A percentile compares a stretch with the other conserved stretches of the same genome.
phyloP scores from a whole-genome alignment of 2,113 vertebrate genomes.

The Cynocephalus volans region DNA sequence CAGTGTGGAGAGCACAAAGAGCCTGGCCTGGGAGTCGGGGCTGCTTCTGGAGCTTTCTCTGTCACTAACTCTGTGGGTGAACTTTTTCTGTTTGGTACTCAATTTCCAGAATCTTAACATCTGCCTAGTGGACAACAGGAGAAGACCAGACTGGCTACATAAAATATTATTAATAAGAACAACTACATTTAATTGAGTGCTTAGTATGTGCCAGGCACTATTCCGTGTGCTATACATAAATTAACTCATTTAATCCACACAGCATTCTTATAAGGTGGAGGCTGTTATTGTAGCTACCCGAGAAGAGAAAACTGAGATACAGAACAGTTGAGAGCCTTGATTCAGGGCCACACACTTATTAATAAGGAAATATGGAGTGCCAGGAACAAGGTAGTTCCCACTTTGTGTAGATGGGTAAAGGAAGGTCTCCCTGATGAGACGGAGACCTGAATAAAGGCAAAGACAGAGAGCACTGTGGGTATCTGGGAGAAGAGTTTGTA shows the following conservation, averaged over 20 bases:
- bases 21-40: too few relatives aligned
- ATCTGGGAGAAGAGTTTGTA: neutral
- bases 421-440: neutral
- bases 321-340: neutral
- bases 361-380: neutral
- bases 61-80: neutral
- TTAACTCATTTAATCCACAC: neutral
- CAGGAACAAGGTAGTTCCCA: neutral
- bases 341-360: neutral
- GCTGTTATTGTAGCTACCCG: neutral
- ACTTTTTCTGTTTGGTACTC: neutral
- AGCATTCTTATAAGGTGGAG: neutral
- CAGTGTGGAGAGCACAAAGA: neutral
- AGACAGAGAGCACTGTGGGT: neutral
- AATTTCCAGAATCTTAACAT: slow-evolving; percentile 3
- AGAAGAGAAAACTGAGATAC: neutral
- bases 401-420: neutral
- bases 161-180: neutral
- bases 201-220: neutral
- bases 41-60: neutral
- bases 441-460: neutral
- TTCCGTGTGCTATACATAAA: neutral
- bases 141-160: neutral
- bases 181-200: neutral
- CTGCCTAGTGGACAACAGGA: neutral